Evolutionary conservation across 2,888 invertebrate species (phyloP).

Genomic region (Cheilosia impressa): DNA sequence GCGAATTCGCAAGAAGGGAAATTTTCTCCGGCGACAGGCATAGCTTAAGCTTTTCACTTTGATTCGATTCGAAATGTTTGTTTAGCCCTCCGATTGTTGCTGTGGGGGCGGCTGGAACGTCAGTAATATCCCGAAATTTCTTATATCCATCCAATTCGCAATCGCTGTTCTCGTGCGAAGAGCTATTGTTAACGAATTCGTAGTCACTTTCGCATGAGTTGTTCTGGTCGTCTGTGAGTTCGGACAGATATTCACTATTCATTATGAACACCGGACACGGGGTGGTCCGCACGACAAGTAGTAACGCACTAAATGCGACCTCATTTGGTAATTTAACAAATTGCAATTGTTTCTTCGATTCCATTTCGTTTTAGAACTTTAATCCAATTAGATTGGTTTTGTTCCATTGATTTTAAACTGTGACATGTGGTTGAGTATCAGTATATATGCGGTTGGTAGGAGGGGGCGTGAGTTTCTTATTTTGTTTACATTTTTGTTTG

Average conservation of each 20-base stretch:
- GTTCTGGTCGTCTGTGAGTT: constrained; percentile 59
- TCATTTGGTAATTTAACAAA: constrained; percentile 67
- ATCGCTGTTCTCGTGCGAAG: constrained; percentile 66
- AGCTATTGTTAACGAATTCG: constrained; percentile 60
- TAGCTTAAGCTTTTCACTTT: constrained; percentile 59
- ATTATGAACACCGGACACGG: constrained; percentile 28
- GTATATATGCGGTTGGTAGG: not conserved
- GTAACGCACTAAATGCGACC: constrained; percentile 65
- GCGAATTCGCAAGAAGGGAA: constrained; percentile 56
- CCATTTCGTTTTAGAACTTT: constrained; percentile 67
- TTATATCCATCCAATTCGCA: constrained; percentile 67
- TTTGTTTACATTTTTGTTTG: constrained; percentile 42
- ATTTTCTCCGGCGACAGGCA: constrained; percentile 69
- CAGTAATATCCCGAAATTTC: constrained; percentile 37
- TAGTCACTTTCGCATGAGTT: constrained; percentile 71
- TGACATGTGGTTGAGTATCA: not conserved
- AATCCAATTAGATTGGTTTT: constrained; percentile 70
- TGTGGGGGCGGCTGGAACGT: not conserved
- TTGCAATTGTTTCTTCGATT: constrained; percentile 72
- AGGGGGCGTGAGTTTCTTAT: constrained; percentile 8
- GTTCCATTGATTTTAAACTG: constrained; percentile 61
- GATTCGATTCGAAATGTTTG: constrained; percentile 52
- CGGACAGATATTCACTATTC: constrained; percentile 58
- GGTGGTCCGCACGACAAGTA: constrained; percentile 37
- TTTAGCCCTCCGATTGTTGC: constrained; percentile 3